Evolutionary conservation across 2,113 vertebrate genomes (phyloP).

Genomic region (Myiagra hebetior): DNA sequence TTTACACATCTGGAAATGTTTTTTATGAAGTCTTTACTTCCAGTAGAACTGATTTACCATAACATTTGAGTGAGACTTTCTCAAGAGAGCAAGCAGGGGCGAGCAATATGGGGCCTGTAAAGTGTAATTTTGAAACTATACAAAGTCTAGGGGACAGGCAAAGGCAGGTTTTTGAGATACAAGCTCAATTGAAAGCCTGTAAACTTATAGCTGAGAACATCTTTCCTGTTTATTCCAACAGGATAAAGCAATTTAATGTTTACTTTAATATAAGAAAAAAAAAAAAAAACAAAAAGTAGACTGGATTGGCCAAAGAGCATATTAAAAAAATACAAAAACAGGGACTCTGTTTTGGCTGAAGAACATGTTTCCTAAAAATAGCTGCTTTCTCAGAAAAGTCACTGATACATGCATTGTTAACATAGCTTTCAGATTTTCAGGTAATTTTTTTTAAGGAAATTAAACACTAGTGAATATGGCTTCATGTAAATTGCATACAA

Average conservation of each 20-base stretch:
- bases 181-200: not conserved
- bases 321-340: not conserved
- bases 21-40: not conserved
- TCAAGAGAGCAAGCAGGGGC: not conserved
- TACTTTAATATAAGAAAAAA: not conserved
- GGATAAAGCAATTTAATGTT: not conserved
- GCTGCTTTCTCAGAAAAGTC: not conserved
- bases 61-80: not conserved
- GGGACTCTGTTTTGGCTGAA: not conserved
- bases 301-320: not conserved
- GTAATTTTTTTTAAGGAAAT: not conserved
- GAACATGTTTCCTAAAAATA: not conserved
- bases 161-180: not conserved
- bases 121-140: not conserved
- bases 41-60: not conserved
- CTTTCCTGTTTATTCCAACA: not conserved
- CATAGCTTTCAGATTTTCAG: not conserved
- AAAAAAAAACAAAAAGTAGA: rapidly evolving
- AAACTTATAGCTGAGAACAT: not conserved
- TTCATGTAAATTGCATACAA: not conserved
- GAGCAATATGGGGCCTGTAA: not conserved
- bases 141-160: not conserved
- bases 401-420: not conserved
- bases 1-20: not conserved
- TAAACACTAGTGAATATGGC: not conserved